Evolutionary conservation across 2,888 invertebrate species (phyloP).

Genomic region (Onthophagus sagittarius): DNA sequence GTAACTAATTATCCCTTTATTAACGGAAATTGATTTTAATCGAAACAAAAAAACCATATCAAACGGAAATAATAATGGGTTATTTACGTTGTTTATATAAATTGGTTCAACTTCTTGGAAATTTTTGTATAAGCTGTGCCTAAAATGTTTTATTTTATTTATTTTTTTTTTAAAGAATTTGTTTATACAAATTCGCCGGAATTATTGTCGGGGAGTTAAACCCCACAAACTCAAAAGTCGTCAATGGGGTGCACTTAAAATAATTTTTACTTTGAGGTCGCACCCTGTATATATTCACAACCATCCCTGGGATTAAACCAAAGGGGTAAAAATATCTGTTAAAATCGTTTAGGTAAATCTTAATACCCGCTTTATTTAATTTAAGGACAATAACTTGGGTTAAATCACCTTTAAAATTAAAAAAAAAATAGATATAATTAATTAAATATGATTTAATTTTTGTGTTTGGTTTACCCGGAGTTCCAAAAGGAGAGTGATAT

Average conservation of each 20-base stretch:
- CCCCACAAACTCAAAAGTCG: not conserved
- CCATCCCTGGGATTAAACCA: not conserved
- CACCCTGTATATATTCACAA: not conserved
- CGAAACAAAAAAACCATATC: not conserved
- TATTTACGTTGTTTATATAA: too few species aligned
- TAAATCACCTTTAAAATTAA: not conserved
- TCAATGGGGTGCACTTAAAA: not conserved
- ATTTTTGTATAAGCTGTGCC: too few species aligned
- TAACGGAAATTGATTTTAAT: not conserved
- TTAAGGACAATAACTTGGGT: not conserved
- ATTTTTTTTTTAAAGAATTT: not conserved
- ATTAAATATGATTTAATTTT: not conserved
- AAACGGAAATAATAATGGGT: not conserved
- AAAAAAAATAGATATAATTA: too few species aligned
- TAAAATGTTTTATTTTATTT: not conserved
- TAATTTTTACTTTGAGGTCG: not conserved
- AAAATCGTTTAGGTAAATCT: not conserved
- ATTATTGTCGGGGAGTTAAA: not conserved
- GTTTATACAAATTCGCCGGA: not conserved
- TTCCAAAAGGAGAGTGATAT: not conserved
- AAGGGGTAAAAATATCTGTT: not conserved
- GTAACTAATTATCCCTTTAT: not conserved
- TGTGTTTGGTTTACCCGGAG: not conserved
- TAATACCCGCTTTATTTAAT: not conserved
- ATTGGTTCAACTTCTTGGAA: too few species aligned